phyloP scores from a whole-genome alignment of 2,113 vertebrate species.

The Oceanodroma tethys region DNA sequence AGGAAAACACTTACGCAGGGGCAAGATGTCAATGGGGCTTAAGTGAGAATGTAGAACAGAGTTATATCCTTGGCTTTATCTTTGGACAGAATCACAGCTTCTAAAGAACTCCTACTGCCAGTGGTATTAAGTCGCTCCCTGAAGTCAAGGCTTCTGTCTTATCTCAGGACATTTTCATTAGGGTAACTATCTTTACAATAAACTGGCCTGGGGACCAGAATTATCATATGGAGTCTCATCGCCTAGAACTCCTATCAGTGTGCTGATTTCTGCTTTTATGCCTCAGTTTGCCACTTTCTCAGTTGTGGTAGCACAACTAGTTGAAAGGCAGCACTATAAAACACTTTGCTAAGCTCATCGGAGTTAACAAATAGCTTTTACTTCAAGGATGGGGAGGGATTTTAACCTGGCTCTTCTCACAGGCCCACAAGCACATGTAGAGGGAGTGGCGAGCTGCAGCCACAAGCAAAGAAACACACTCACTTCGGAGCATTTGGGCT shows the following conservation, averaged over 20 bases:
- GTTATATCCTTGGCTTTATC: neutral
- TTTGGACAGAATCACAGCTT: neutral
- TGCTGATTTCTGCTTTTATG: neutral
- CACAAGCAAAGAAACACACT: neutral
- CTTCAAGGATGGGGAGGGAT: neutral
- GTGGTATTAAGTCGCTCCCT: neutral
- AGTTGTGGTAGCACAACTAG: neutral
- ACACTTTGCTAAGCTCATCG: fast-evolving
- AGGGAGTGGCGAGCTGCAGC: neutral
- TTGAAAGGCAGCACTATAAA: neutral
- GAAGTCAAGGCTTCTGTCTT: neutral
- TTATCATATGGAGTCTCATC: neutral
- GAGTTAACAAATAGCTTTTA: neutral
- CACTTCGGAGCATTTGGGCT: neutral
- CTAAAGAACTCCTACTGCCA: neutral
- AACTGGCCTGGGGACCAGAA: neutral
- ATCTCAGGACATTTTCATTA: neutral
- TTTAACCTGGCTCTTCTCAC: neutral
- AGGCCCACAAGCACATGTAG: neutral
- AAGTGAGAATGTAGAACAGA: neutral
- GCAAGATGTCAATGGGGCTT: neutral
- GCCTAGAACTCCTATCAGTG: neutral
- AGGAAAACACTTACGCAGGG: neutral
- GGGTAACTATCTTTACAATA: neutral
- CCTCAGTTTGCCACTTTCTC: neutral